Evolutionary conservation across 2,797 vertebrate species (phyloP).

Genomic region (Sparidentex hasta): DNA sequence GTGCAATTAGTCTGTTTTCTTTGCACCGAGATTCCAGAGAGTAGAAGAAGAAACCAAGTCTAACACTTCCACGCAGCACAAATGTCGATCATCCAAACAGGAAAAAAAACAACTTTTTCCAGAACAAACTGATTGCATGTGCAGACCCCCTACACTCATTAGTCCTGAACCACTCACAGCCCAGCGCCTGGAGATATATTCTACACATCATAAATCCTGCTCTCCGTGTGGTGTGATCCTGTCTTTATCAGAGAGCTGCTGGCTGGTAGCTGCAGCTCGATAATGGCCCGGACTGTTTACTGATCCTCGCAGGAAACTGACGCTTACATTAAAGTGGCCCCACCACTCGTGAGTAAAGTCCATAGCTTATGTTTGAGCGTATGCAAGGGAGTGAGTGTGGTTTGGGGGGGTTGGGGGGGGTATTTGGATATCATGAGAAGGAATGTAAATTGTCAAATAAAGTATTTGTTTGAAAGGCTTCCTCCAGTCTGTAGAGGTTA

Average conservation of each 20-base stretch:
- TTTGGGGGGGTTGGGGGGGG: neutral
- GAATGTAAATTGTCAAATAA: slow-evolving; percentile 56
- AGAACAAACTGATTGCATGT: slow-evolving; percentile 22
- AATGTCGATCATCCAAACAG: neutral
- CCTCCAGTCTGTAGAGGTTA: slow-evolving; percentile 1
- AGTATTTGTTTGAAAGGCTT: slow-evolving; percentile 24
- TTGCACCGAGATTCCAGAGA: neutral
- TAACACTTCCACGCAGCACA: neutral
- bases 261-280: slow-evolving; percentile 69
- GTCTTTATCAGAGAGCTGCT: slow-evolving; percentile 73
- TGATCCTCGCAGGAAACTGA: slow-evolving; percentile 78
- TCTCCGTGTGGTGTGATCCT: slow-evolving; percentile 29
- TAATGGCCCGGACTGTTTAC: slow-evolving; percentile 81
- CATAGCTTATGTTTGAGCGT: slow-evolving; percentile 48
- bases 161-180: slow-evolving; percentile 64
- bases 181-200: slow-evolving; percentile 59
- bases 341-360: slow-evolving; percentile 74
- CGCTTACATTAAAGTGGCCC: slow-evolving; percentile 73
- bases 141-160: slow-evolving; percentile 55
- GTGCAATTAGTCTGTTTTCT: neutral
- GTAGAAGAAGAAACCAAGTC: neutral
- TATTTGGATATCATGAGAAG: slow-evolving; percentile 38
- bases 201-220: slow-evolving; percentile 70
- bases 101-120: slow-evolving; percentile 6
- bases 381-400: slow-evolving; percentile 31